phyloP scores from a whole-genome alignment of 2,888 invertebrate genomes.

The Agrilus cyanescens region DNA sequence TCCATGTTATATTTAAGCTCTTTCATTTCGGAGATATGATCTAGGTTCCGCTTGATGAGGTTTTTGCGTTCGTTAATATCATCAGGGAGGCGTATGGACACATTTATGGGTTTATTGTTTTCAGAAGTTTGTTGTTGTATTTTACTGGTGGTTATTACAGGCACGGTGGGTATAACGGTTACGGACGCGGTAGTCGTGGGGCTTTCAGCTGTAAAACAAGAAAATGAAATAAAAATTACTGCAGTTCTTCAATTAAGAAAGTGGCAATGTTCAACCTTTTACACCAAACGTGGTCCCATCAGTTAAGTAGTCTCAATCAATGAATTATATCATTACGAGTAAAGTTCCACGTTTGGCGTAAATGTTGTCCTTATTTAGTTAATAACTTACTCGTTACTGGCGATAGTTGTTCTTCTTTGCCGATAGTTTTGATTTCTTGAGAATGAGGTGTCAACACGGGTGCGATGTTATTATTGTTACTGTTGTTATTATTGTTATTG shows the following conservation, averaged over 20 bases:
- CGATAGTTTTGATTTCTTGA: no score
- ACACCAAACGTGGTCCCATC: no score
- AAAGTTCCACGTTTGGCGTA: no score
- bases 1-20: constrained; percentile 17
- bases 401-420: no score
- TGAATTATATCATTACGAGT: no score
- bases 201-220: constrained; percentile 10
- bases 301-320: no score
- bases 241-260: not conserved
- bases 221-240: not conserved
- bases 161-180: constrained; percentile 20
- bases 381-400: no score
- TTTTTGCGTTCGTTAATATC: constrained; percentile 35
- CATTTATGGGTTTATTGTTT: constrained; percentile 28
- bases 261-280: no score
- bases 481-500: no score
- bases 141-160: constrained; percentile 22
- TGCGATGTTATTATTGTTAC: no score
- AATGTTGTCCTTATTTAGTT: no score
- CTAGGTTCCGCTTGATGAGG: constrained; percentile 31
- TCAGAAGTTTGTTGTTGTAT: constrained; percentile 13
- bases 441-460: no score
- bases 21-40: constrained; percentile 20
- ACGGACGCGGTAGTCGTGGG: constrained; percentile 8
- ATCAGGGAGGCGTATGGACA: constrained; percentile 33